These are phyloP conservation scores for Petrosia ficiformis DNA, from an alignment of 37 sponge, comb jelly and placozoan species.

Conservation along the genomic window DNA sequence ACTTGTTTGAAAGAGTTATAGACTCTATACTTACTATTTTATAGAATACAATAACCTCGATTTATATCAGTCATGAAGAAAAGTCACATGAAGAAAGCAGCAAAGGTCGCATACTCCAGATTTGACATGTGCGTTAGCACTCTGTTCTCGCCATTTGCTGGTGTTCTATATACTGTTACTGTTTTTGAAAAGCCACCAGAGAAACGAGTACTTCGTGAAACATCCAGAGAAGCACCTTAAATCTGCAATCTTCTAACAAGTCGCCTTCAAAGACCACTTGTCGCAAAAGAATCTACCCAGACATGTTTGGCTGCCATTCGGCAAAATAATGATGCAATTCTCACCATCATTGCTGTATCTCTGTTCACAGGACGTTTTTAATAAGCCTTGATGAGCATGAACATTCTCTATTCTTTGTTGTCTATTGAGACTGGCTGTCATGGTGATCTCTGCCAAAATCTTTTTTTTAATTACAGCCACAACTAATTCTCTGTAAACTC, in stretches of 20 bases:
- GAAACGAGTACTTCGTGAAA: slow-evolving; percentile 1
- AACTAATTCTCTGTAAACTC: too few relatives aligned
- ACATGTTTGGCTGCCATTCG: background rate
- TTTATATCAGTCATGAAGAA: slow-evolving; percentile 4
- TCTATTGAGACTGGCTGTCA: too few relatives aligned
- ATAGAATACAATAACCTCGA: too few relatives aligned
- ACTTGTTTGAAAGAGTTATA: too few relatives aligned
- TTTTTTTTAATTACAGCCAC: too few relatives aligned
- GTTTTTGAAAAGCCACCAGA: slow-evolving; percentile 50
- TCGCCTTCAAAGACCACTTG: background rate
- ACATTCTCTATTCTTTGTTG: too few relatives aligned
- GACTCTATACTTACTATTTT: too few relatives aligned
- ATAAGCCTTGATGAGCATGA: too few relatives aligned
- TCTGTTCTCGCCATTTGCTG: slow-evolving; percentile 68
- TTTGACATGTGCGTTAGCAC: slow-evolving; percentile 78
- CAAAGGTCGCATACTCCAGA: slow-evolving; percentile 51
- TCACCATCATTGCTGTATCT: background rate
- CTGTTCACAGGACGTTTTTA: too few relatives aligned
- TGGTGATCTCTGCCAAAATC: too few relatives aligned
- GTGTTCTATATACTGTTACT: slow-evolving; percentile 62
- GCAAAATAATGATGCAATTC: too few relatives aligned
- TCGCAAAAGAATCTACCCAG: background rate
- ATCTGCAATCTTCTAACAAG: background rate
- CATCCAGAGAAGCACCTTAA: too few relatives aligned
- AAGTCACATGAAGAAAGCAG: slow-evolving; percentile 44